These are phyloP conservation scores for Drosophila pseudoobscura DNA, from an alignment of 1,140 invertebrate genomes.

Conservation along the genomic window DNA sequence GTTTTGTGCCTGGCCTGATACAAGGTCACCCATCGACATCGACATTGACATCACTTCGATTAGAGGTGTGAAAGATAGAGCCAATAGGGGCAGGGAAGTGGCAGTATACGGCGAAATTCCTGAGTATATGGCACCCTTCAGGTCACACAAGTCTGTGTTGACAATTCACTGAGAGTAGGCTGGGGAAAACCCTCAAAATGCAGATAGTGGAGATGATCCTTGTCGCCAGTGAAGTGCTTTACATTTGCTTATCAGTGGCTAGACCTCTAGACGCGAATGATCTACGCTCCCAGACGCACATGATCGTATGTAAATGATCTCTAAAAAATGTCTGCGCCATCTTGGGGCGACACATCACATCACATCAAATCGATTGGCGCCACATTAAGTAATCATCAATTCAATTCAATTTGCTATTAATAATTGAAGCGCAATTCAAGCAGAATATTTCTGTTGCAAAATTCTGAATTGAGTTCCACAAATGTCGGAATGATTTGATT, in stretches of 20 bases:
- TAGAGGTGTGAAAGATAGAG: too few species aligned
- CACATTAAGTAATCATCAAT: slow-evolving; percentile 49
- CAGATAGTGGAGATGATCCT: slow-evolving; percentile 31
- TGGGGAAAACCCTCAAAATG: too few species aligned
- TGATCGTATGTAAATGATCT: neutral
- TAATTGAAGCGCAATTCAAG: slow-evolving; percentile 27
- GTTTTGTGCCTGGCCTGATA: too few species aligned
- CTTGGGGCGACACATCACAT: too few species aligned
- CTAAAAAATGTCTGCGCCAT: too few species aligned
- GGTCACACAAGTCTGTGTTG: slow-evolving; percentile 6
- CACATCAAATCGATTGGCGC: slow-evolving; percentile 9
- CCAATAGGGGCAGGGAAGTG: too few species aligned
- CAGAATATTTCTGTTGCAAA: slow-evolving; percentile 27
- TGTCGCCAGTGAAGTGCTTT: slow-evolving; percentile 22
- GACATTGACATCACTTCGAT: too few species aligned
- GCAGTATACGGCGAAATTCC: too few species aligned
- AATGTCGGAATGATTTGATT: slow-evolving; percentile 20
- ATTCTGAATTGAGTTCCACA: slow-evolving; percentile 26
- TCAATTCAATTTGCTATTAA: slow-evolving; percentile 20
- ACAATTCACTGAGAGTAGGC: slow-evolving; percentile 2
- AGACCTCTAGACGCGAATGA: slow-evolving; percentile 16
- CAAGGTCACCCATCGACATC: too few species aligned
- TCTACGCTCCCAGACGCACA: too few species aligned
- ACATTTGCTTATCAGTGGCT: slow-evolving; percentile 34
- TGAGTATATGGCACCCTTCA: neutral